Evolutionary conservation across 2,888 invertebrate species (phyloP).

Genomic region (Gnatocerus cornutus): DNA sequence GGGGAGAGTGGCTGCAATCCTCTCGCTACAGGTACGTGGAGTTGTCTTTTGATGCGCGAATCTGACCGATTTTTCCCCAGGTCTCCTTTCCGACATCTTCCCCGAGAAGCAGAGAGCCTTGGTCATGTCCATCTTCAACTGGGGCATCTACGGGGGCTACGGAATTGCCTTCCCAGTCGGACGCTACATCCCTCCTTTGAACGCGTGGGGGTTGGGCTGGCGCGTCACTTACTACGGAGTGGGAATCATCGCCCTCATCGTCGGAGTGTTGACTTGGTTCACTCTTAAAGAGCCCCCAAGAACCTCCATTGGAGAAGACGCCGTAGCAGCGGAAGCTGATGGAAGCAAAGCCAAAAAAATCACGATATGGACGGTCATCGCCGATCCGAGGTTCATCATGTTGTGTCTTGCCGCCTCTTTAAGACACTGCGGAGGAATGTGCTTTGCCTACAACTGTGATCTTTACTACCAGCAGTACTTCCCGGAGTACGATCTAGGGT

Average conservation of each 20-base stretch:
- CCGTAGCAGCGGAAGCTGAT: conserved; percentile 46
- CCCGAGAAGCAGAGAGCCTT: conserved; percentile 87
- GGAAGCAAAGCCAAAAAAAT: conserved; percentile 70
- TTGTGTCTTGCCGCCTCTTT: conserved; percentile 91
- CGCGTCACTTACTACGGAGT: conserved; percentile 87
- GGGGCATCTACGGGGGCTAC: conserved; percentile 96
- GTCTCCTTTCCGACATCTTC: conserved; percentile 88
- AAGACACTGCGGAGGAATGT: conserved; percentile 92
- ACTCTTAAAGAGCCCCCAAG: conserved; percentile 86
- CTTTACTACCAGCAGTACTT: conserved; percentile 91
- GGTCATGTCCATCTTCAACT: conserved; percentile 94
- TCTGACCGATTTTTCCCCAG: no score
- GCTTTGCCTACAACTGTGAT: conserved; percentile 93
- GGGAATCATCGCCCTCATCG: conserved; percentile 82
- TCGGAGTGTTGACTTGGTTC: conserved; percentile 81
- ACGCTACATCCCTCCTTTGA: conserved; percentile 83
- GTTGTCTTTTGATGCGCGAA: no score
- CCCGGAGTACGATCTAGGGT: conserved; percentile 91
- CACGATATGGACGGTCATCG: conserved; percentile 84
- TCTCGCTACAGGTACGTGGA: conserved; percentile 86
- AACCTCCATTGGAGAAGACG: conserved; percentile 81
- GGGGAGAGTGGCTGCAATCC: conserved; percentile 92
- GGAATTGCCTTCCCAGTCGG: conserved; percentile 95
- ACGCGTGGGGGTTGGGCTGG: conserved; percentile 88
- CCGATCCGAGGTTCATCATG: conserved; percentile 85